Base-by-base conservation (phyloP, 1,140 invertebrate species). In the Panulirus ornatus region DNA sequence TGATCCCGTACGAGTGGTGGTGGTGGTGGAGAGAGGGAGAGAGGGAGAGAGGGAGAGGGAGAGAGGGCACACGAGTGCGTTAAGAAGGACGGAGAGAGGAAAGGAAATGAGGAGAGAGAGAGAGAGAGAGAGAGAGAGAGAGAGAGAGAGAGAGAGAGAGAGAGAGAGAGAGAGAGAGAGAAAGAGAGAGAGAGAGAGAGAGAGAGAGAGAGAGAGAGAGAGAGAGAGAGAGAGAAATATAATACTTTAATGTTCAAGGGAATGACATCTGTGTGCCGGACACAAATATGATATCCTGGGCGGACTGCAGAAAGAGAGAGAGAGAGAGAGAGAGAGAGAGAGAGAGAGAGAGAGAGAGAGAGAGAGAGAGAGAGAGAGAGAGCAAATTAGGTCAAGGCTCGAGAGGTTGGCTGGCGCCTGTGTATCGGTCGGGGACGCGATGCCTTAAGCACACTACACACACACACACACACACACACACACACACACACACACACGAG, bases 31-130 rank as follows among this genome's bases (percentile, higher is more conserved):
- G 63, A 70, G 58, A 27, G 36, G 38, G 63, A 84, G 63, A 70
- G 63, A 44, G 82, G 70, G 34, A 84, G 82, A 70, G 82, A 84
- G 58, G 40, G 82, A 84, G 82, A 84, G 82, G 70, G 58, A 70
- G 54, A 66, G 81, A 44, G 42, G 38, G n/a, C n/a, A n/a, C n/a
- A n/a, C n/a, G n/a, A n/a, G n/a, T n/a, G n/a, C n/a, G n/a, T n/a
- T n/a, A n/a, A 54, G 51, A 54, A 19, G 22, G 51, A 54, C 16
- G 5, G 1, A 58, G 51, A 58, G 51, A 58, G 16, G n/a, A 1
- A 16, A 22, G n/a, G 1, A 58, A 22, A 58, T 3, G n/a, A 22
- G 5, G 6, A 58, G 51, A 58, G 1, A 58, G 51, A 58, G 51
- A 58, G 51, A 58, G 6, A 58, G 51, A 58, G 1, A 58, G 51